Base-by-base conservation (phyloP, 2,888 invertebrate genomes). In the Rhagophthalmus giganteus region DNA sequence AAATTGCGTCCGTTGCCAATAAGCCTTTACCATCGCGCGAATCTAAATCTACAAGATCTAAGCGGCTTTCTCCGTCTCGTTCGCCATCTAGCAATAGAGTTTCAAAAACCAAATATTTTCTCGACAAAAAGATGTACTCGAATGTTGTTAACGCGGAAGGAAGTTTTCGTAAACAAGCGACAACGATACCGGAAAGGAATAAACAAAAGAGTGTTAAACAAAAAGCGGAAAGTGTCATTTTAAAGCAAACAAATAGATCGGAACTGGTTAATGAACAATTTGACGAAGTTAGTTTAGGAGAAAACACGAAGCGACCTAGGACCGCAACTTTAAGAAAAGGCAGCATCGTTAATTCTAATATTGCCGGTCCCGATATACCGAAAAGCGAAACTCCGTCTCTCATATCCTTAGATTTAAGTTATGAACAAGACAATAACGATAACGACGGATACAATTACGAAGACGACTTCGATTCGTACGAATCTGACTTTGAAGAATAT, bases 391-490 rank as follows among this genome's bases (percentile, higher is more conserved):
- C 65, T 7, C 53, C 54, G 32, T 27, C 35, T 8, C 20, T 32
- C 10, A 34, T 31, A 24, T 44, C 44, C 7, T 32, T 46, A 33
- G 35, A 50, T 27, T 20, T 41, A 11, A 37, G 39, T 30, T 38
- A 33, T 24, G 28, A 38, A 10, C n/a, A n/a, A n/a, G 25, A 44
- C 4, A 39, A 50, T 20, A 3, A 20, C 4, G 2, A 12, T 1
- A 20, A 34, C 14, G 15, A 32, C 8, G 32, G 32, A 16, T 5
- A 60, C 15, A 68, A 74, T 10, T 80, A 80, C 57, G 79, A 80
- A 31, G 80, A 80, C 61, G 81, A 81, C 63, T 81, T 81, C 62
- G 80, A 81, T 53, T 79, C 80, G 0, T 81, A 81, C 60, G 80
- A 79, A 63, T 80, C 80, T 1, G 81, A 81, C 66, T 81, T 81